These are phyloP conservation scores for Diploptera punctata DNA, from an alignment of 2,888 invertebrate genomes.

Conservation along the genomic window DNA sequence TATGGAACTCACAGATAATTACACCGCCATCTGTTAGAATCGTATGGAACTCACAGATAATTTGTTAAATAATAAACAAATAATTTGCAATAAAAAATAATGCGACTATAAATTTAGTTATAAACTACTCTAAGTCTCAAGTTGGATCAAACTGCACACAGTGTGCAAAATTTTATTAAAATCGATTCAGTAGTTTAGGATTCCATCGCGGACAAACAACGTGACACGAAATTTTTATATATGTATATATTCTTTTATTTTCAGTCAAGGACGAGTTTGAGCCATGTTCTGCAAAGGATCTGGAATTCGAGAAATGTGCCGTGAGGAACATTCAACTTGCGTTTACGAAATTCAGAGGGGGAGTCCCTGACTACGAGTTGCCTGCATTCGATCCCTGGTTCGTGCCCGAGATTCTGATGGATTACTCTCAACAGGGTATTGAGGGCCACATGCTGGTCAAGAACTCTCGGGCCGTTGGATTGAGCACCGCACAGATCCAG, in stretches of 20 bases:
- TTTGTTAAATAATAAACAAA: too few species aligned
- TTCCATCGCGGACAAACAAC: too few species aligned
- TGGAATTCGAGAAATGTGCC: conserved; percentile 66
- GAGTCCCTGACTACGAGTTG: conserved; percentile 61
- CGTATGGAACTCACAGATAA: too few species aligned
- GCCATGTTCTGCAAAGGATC: conserved; percentile 59
- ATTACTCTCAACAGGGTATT: conserved; percentile 52
- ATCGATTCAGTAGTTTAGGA: too few species aligned
- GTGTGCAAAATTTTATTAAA: too few species aligned
- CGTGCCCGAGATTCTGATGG: conserved; percentile 47
- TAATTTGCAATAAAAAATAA: too few species aligned
- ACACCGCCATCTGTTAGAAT: too few species aligned
- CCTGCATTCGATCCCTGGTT: conserved; percentile 61
- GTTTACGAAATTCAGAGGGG: conserved; percentile 53
- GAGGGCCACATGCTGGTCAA: conserved; percentile 58
- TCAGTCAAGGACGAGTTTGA: conserved; percentile 62
- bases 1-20: too few species aligned
- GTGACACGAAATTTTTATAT: too few species aligned
- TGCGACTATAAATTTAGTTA: too few species aligned
- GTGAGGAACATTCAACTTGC: conserved; percentile 62
- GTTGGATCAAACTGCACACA: too few species aligned
- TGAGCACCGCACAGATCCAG: conserved; percentile 60
- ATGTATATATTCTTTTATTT: conserved; percentile 46
- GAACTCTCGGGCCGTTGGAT: conserved; percentile 63
- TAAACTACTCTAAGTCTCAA: too few species aligned